Conservation (phyloP, 2,797 vertebrate genomes). For the Prunella strophiata region DNA sequence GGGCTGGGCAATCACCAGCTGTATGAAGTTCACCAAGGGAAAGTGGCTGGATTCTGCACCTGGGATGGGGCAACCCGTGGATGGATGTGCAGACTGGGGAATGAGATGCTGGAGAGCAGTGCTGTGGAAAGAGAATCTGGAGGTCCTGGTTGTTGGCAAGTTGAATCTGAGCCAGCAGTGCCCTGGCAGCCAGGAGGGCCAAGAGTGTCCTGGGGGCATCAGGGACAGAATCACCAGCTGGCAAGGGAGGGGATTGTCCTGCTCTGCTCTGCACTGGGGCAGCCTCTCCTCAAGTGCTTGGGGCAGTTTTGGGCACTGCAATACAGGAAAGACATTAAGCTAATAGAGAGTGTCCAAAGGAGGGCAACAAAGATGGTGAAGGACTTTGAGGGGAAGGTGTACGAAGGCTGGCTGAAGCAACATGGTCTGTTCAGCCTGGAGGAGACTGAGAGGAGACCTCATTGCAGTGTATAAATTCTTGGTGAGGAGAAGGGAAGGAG, state of each 20-base stretch:
- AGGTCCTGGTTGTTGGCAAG: rapidly evolving
- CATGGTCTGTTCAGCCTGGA: not conserved
- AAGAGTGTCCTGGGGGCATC: rapidly evolving
- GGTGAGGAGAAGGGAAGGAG: not conserved
- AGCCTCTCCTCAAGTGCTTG: rapidly evolving
- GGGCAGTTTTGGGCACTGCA: not conserved
- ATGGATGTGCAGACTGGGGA: not conserved
- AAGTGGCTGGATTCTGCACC: not conserved
- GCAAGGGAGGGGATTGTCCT: not conserved
- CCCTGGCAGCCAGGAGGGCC: not conserved
- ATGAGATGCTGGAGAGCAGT: not conserved
- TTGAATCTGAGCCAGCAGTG: rapidly evolving
- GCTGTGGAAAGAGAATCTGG: not conserved
- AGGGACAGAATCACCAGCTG: rapidly evolving
- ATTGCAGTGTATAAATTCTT: not conserved
- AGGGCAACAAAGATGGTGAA: not conserved
- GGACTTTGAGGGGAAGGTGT: not conserved
- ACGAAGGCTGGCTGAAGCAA: not conserved
- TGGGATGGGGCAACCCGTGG: not conserved
- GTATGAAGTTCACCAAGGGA: not conserved
- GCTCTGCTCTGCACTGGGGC: not conserved
- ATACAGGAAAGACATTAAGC: not conserved
- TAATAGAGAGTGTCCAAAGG: not conserved
- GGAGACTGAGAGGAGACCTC: too few species aligned
- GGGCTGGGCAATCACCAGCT: not conserved